A percentile compares a stretch with the other conserved stretches of the same genome.
Evolutionary conservation across 2,888 invertebrate genomes (phyloP).

Genomic region (Campoplex nolae): DNA sequence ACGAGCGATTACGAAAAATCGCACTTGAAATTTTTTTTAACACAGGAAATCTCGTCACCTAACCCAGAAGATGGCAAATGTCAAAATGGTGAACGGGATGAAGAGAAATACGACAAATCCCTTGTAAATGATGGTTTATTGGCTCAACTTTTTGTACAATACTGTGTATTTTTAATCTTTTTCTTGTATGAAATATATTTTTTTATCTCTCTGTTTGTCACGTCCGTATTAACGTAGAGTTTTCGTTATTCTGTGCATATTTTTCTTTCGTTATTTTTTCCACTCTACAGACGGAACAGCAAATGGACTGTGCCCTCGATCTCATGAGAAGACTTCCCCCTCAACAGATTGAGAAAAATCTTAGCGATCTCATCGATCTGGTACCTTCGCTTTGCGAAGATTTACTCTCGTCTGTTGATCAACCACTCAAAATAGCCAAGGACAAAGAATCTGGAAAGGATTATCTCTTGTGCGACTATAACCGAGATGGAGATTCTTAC

Average conservation of each 20-base stretch:
- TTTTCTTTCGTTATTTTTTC: background rate
- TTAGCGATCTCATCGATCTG: slow-evolving; percentile 98
- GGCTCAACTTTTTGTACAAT: slow-evolving; percentile 21
- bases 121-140: slow-evolving; percentile 46
- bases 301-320: slow-evolving; percentile 99
- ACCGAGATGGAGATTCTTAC: slow-evolving; percentile 99
- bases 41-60: slow-evolving; percentile 69
- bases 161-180: background rate
- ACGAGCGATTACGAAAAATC: slow-evolving; percentile 37
- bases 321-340: slow-evolving; percentile 99
- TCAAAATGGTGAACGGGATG: slow-evolving; percentile 77
- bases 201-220: background rate
- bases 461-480: slow-evolving; percentile 99
- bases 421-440: slow-evolving; percentile 98
- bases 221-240: slow-evolving; percentile 5
- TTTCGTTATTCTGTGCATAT: background rate
- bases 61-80: slow-evolving; percentile 77
- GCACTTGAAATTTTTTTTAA: slow-evolving; percentile 53
- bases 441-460: slow-evolving; percentile 98
- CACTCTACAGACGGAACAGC: slow-evolving; percentile 93
- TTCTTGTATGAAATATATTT: background rate
- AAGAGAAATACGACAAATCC: slow-evolving; percentile 52
- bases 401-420: slow-evolving; percentile 98
- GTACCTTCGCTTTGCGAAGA: slow-evolving; percentile 98
- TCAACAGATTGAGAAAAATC: slow-evolving; percentile 99